These are phyloP conservation scores for Poeciliopsis turrubarensis DNA, from an alignment of 2,113 vertebrate species.

Conservation along the genomic window DNA sequence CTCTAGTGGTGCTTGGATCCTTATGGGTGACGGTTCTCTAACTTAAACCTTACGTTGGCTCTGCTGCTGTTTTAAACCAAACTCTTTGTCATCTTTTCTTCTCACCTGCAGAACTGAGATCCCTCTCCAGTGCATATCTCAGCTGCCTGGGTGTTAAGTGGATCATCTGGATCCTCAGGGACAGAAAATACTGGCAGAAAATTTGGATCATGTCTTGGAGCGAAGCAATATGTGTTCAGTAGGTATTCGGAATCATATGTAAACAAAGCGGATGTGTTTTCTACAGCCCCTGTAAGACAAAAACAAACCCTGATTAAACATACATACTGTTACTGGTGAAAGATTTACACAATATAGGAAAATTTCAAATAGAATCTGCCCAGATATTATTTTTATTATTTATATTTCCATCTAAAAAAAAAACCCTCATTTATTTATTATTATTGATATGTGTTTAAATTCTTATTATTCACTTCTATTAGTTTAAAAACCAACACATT, in stretches of 20 bases:
- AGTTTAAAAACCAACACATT: background rate
- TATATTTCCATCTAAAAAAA: too few relatives aligned
- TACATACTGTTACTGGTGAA: background rate
- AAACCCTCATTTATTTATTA: background rate
- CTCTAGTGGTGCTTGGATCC: background rate
- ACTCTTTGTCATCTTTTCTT: conserved; percentile 18
- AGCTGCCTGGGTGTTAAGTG: conserved; percentile 50
- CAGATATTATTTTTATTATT: background rate
- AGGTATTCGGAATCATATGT: conserved; percentile 87
- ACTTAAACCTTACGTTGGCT: background rate
- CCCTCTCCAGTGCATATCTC: conserved; percentile 79
- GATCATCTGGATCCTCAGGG: conserved; percentile 68
- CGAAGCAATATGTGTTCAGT: conserved; percentile 75
- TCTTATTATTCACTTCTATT: background rate
- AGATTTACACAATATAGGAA: background rate
- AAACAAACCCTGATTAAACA: background rate
- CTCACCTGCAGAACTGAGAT: conserved; percentile 83
- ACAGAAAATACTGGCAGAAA: conserved; percentile 84
- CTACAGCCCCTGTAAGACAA: conserved; percentile 82
- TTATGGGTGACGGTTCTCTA: background rate
- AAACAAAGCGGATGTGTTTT: conserved; percentile 85
- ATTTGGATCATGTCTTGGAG: conserved; percentile 81
- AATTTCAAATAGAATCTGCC: background rate
- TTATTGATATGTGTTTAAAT: too few relatives aligned
- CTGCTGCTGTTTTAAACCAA: background rate